Evolutionary conservation across 2,888 invertebrate genomes (phyloP), one percentile per base, ranked within the genome.

Genomic region (Torymus texanus): DNA sequence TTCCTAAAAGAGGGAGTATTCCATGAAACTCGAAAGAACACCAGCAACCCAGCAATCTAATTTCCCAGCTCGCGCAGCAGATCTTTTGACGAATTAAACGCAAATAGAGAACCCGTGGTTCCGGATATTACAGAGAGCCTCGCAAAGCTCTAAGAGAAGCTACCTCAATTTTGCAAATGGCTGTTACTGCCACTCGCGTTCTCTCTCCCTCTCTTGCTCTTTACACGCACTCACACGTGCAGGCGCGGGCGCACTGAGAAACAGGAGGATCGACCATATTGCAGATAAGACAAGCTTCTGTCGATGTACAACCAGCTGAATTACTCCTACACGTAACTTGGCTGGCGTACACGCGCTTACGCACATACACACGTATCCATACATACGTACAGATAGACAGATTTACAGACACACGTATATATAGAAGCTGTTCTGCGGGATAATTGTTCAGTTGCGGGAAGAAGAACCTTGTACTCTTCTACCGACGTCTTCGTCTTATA

Each of bases 251-350:
- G 41, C 21, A 56, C 8, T 10, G 24, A 29, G n/a, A 63, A 16
- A 50, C n/a, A 63, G 16, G 61, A 63, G 61, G 53, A 66, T 77
- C 51, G 82, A 83, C 73, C 75, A 81, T 83, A 82, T 82, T 63
- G 75, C 73, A 81, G 82, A 85, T 83, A 86, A 85, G 84, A 84
- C 83, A 68, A 82, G 83, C 79, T 82, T 84, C 80, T 81, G 84
- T 84, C 84, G 84, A 85, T 85, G 85, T 85, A 85, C 79, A 83
- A 82, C 83, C 78, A 82, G 82, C 78, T 83, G 83, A 85, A 87
- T 85, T 84, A 85, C 85, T 83, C 80, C 83, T 82, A 41, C 41
- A 82, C 81, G 83, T 84, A 85, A 87, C 83, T 84, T 82, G 79
- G 81, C 84, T 83, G 83, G 81, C 82, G 83, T 80, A 79, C 68